Evolutionary conservation across 2,113 vertebrate genomes (phyloP).

Genomic region (Loxodonta africana): DNA sequence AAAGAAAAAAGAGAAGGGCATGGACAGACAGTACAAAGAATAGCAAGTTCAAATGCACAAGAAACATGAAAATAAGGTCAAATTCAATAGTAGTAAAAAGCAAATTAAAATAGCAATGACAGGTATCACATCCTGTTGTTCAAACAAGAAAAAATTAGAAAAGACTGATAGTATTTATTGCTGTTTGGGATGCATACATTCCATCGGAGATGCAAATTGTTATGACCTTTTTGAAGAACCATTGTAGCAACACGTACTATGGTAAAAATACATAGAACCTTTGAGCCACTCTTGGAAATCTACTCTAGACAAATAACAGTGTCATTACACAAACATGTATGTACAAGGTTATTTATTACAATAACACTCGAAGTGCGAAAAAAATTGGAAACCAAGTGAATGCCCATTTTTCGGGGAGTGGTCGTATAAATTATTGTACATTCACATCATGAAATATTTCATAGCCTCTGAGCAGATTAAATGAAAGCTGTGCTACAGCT

Average conservation of each 20-base stretch:
- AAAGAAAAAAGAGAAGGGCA: neutral
- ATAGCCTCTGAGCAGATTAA: neutral
- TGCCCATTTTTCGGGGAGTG: neutral
- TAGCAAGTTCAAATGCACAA: neutral
- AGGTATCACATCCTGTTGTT: neutral
- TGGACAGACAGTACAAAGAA: neutral
- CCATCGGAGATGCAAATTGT: neutral
- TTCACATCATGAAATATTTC: neutral
- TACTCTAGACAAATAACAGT: neutral
- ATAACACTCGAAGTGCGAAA: neutral
- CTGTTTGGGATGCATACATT: neutral
- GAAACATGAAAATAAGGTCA: neutral
- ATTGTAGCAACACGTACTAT: neutral
- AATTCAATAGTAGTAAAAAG: neutral
- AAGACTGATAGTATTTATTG: neutral
- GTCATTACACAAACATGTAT: neutral
- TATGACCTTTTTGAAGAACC: neutral
- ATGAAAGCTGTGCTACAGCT: neutral
- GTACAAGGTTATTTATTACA: neutral
- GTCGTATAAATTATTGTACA: neutral
- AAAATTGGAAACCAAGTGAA: neutral
- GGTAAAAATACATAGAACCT: slow-evolving; percentile 29
- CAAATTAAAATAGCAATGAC: slow-evolving; percentile 5
- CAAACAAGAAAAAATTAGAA: neutral
- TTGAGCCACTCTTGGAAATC: neutral